Percentiles rank a stretch among this genome's conserved stretches.
Evolutionary conservation across 2,888 invertebrate genomes (phyloP).

Genomic region (Antitype chi): DNA sequence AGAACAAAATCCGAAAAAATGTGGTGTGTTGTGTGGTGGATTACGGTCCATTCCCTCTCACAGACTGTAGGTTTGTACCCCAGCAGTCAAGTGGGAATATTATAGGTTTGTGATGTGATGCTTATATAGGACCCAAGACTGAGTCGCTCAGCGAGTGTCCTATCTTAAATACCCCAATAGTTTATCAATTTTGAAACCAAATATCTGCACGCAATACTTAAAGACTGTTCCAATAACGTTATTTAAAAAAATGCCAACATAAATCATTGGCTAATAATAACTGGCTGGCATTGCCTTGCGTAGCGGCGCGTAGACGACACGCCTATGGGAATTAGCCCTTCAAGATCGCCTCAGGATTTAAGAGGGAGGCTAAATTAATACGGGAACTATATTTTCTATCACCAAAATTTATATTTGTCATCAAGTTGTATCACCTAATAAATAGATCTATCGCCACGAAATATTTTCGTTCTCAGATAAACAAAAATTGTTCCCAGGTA

Average conservation of each 20-base stretch:
- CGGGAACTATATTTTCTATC: too few species aligned
- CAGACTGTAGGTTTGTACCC: too few species aligned
- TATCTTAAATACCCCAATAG: neutral
- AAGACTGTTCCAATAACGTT: neutral
- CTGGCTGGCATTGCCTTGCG: constrained; percentile 19
- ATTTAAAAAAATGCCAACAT: constrained; percentile 28
- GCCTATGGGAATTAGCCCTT: constrained; percentile 47
- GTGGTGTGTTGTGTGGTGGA: too few species aligned
- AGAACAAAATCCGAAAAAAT: too few species aligned
- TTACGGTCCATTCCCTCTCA: too few species aligned
- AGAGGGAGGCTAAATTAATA: constrained; percentile 35
- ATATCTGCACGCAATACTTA: neutral
- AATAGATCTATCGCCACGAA: too few species aligned
- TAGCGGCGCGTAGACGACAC: constrained; percentile 23
- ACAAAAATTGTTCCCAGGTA: too few species aligned
- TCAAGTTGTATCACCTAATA: too few species aligned
- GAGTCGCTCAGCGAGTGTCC: neutral
- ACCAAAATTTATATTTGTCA: too few species aligned
- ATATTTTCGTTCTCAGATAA: too few species aligned
- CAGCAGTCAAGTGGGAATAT: too few species aligned
- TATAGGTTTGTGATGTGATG: too few species aligned
- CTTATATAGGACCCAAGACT: neutral
- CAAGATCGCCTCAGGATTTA: constrained; percentile 48
- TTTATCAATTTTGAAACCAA: neutral
- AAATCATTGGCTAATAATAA: constrained; percentile 42